Base-by-base conservation (phyloP, 30 jellyfish, hydroid and myxozoan genomes). In the Hydractinia symbiolongicarpus region DNA sequence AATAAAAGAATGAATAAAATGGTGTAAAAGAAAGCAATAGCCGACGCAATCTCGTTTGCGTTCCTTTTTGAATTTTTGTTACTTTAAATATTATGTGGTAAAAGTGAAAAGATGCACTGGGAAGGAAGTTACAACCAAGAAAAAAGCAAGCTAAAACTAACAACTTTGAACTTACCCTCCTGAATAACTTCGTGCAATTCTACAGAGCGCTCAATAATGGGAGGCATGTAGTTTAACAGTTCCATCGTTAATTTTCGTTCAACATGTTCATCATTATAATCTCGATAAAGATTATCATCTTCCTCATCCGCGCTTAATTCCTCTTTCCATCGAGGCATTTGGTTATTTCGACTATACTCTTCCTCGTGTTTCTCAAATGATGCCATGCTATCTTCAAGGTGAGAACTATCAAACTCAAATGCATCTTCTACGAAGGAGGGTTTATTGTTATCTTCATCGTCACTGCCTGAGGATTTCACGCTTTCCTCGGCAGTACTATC, bases 351-450 rank as follows among this genome's bases (percentile, higher is more conserved):
- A 7, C 40, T 51, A 13, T 64, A 77, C 40, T 77, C 85, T 10
- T 13, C 66, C 51, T 77, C 85, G 30, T 77, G 85, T 17, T 54
- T 55, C 55, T 77, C 85, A 77, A 77, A 77, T 13, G 85, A 77
- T 15, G 60, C 85, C 40, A 77, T 30, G 44, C 85, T 60, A 30
- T 64, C 66, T 11, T 77, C 74, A n/a, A 64, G 16, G 0, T 7
- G 17, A 64, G 74, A 64, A 7, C 9, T 51, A 6, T 64, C 74
- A 64, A 44, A 64, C 52, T 64, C 74, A 8, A 64, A 7, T 20
- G 79, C 53, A 68, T 14, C 79, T 11, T n/a, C 40, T 11, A 68
- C 53, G 40, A 68, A 14, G 15, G 53, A n/a, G 53, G 17, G 1
- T 11, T 68, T 68, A 11, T 68, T 21, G 13, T 11, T 1, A 14